Evolutionary conservation across 2,888 invertebrate species (phyloP).

Genomic region (Pheosia tremula): DNA sequence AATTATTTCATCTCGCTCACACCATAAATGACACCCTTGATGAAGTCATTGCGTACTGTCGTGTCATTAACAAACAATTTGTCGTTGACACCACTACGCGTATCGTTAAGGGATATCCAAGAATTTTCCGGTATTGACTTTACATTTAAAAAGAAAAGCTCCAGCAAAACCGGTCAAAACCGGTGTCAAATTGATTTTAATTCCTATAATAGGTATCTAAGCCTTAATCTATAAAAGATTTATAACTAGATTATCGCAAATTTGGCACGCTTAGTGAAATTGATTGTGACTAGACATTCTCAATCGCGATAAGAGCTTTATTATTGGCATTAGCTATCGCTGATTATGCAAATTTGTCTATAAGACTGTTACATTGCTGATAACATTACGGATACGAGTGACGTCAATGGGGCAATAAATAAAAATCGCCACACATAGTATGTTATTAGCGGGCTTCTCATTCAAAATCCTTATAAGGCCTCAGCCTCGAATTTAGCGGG

Average conservation of each 20-base stretch:
- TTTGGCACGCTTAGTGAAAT: neutral
- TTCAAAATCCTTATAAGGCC: too few species aligned
- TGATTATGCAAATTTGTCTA: slow-evolving; percentile 1
- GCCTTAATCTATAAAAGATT: neutral
- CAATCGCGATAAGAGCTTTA: neutral
- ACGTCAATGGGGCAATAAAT: neutral
- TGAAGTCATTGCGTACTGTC: too few species aligned
- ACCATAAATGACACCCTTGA: too few species aligned
- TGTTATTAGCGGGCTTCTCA: too few species aligned
- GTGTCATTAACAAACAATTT: too few species aligned
- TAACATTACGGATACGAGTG: neutral
- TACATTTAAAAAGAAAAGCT: neutral
- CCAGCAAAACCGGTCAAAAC: neutral
- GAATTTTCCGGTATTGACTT: too few species aligned
- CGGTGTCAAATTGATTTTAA: neutral
- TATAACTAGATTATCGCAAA: neutral
- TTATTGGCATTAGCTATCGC: neutral
- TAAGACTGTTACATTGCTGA: neutral
- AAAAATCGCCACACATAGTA: too few species aligned
- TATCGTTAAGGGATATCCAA: too few species aligned
- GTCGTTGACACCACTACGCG: too few species aligned
- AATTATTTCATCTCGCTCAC: too few species aligned
- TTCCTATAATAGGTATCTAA: neutral
- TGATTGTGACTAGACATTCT: neutral
- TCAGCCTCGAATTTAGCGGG: too few species aligned